Evolutionary conservation across 2,888 invertebrate species (phyloP).

Genomic region (Copidosoma aretas): DNA sequence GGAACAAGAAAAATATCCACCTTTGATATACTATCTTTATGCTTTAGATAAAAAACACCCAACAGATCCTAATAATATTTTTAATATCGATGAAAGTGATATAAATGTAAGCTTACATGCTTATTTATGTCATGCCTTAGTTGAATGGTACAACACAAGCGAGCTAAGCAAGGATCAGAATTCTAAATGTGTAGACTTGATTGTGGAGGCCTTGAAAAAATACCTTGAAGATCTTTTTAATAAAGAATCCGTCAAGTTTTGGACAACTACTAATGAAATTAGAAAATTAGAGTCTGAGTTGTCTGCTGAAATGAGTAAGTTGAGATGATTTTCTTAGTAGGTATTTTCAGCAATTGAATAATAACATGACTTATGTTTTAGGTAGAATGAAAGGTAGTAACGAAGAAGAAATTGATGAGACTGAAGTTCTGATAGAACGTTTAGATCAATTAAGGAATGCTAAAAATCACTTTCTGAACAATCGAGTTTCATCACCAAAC

Average conservation of each 20-base stretch:
- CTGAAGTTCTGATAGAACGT: slow-evolving; percentile 41
- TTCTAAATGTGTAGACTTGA: slow-evolving; percentile 29
- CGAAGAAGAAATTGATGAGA: background rate
- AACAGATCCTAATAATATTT: slow-evolving; percentile 45
- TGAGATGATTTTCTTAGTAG: slow-evolving; percentile 3
- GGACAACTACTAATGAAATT: slow-evolving; percentile 48
- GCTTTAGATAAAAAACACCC: slow-evolving; percentile 47
- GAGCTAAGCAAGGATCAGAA: slow-evolving; percentile 27
- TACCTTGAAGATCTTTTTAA: slow-evolving; percentile 49
- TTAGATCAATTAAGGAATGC: slow-evolving; percentile 47
- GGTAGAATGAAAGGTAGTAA: background rate
- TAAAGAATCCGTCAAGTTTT: slow-evolving; percentile 47
- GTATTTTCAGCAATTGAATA: background rate
- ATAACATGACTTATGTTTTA: no score
- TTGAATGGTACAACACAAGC: slow-evolving; percentile 48
- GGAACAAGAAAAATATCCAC: slow-evolving; percentile 2
- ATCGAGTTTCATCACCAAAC: slow-evolving; percentile 51
- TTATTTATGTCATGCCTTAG: slow-evolving; percentile 52
- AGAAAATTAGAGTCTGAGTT: slow-evolving; percentile 49
- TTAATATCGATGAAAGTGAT: slow-evolving; percentile 40
- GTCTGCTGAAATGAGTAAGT: slow-evolving; percentile 44
- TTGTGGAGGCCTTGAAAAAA: slow-evolving; percentile 44
- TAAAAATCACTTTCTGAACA: slow-evolving; percentile 48
- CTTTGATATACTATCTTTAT: slow-evolving; percentile 47
- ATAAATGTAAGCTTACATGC: slow-evolving; percentile 52